These are phyloP conservation scores for Enteromius anoplus DNA, from an alignment of 2,797 vertebrate genomes.

Conservation along the genomic window DNA sequence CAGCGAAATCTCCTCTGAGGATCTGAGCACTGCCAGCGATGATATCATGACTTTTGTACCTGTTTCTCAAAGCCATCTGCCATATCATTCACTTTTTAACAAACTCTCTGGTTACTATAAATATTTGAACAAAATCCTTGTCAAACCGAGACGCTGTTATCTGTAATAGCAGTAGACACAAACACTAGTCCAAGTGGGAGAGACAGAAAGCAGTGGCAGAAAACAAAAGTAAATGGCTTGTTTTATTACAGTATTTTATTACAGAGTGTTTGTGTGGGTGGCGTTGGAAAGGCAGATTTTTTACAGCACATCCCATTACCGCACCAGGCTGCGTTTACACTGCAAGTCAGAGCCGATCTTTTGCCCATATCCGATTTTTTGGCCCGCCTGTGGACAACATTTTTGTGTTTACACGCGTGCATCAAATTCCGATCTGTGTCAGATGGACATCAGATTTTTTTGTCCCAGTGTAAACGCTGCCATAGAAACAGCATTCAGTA, in stretches of 20 bases:
- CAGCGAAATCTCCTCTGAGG: background rate
- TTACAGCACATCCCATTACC: slow-evolving; percentile 67
- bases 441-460: too few relatives aligned
- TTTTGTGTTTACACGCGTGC: too few relatives aligned
- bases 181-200: slow-evolving; percentile 49
- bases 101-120: slow-evolving; percentile 5
- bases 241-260: slow-evolving; percentile 70
- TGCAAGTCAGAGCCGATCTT: too few relatives aligned
- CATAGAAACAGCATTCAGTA: slow-evolving; percentile 21
- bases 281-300: slow-evolving; percentile 55
- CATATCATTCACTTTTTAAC: slow-evolving; percentile 9
- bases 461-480: too few relatives aligned
- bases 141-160: slow-evolving; percentile 33
- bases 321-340: slow-evolving; percentile 14
- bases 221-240: slow-evolving; percentile 74
- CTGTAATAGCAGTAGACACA: slow-evolving; percentile 35
- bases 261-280: slow-evolving; percentile 44
- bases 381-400: too few relatives aligned
- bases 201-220: slow-evolving; percentile 64
- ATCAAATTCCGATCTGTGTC: too few relatives aligned
- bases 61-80: slow-evolving; percentile 13
- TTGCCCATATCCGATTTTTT: too few relatives aligned
- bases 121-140: slow-evolving; percentile 3
- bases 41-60: background rate
- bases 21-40: background rate